Evolutionary conservation across 2,113 vertebrate genomes (phyloP), one percentile per base, ranked within the genome.

Genomic region (Corythornis cristatus): DNA sequence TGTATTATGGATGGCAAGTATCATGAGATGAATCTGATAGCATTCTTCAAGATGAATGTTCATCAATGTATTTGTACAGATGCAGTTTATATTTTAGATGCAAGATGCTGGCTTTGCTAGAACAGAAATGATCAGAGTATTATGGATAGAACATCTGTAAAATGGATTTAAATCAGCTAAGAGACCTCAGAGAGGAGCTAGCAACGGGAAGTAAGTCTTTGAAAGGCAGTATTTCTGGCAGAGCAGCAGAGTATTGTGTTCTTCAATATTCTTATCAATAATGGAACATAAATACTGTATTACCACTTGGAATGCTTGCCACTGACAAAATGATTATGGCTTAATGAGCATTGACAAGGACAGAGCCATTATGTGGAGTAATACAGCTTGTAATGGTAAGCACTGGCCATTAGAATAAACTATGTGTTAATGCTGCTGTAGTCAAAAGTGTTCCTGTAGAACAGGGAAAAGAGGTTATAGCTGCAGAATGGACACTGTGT

Each of bases 301-400:
- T n/a, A 72, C 31, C 81, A 37, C 54, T 93, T 29, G 1, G 62
- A 79, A 65, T 79, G 82, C 90, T 93, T 93, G 60, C 85, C 67
- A 60, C 56, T 90, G 93, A 92, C 81, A 89, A 82, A 89, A 68
- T 48, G 70, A 53, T 87, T 85, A 48, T 82, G 73, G 58, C 61
- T 81, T 78, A 89, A 92, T 92, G 82, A 92, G 91, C 87, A 93
- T 12, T 25, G 94, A 66, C 93, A 93, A 81, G 86, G 86, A 71
- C 77, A 86, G 93, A 89, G 66, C 65, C 76, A 81, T 89, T 81
- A 54, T 62, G 86, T 53, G 40, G 74, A 78, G 73, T 29, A 84
- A 78, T 78, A 31, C 67, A 64, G 65, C 79, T 86, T 67, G 48
- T 64, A 68, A 90, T 54, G 61, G 77, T 46, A 65, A 93, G 84